A percentile compares a stretch with the other conserved stretches of the same genome.
These are phyloP conservation scores for Gallinago stenura DNA, from an alignment of 2,797 vertebrate genomes.

Conservation along the genomic window DNA sequence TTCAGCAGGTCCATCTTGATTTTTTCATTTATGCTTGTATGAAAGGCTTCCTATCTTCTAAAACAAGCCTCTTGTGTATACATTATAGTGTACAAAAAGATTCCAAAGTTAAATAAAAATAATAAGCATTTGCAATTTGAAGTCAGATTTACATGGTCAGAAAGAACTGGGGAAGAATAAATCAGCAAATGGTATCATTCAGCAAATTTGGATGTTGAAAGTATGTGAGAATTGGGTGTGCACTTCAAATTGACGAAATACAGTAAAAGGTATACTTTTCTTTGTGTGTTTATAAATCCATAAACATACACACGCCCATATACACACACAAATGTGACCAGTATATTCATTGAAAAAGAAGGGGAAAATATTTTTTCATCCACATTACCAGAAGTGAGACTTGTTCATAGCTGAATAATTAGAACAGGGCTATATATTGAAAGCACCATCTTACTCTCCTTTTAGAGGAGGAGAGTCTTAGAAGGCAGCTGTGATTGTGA, in stretches of 20 bases:
- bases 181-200: background rate
- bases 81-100: background rate
- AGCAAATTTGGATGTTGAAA: background rate
- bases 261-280: background rate
- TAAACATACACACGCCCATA: background rate
- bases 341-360: background rate
- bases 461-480: background rate
- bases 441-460: background rate
- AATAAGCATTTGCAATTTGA: background rate
- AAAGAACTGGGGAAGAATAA: background rate
- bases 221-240: fast-evolving
- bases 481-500: background rate
- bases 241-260: background rate
- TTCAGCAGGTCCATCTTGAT: background rate
- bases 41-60: background rate
- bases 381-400: background rate
- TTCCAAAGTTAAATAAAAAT: background rate
- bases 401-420: background rate
- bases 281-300: background rate
- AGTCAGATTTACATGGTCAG: background rate
- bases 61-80: background rate
- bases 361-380: background rate
- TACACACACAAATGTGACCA: background rate
- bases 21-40: background rate
- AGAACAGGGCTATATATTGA: background rate